phyloP scores from a whole-genome alignment of 1,140 invertebrate species.

The Drosophila suzukii region DNA sequence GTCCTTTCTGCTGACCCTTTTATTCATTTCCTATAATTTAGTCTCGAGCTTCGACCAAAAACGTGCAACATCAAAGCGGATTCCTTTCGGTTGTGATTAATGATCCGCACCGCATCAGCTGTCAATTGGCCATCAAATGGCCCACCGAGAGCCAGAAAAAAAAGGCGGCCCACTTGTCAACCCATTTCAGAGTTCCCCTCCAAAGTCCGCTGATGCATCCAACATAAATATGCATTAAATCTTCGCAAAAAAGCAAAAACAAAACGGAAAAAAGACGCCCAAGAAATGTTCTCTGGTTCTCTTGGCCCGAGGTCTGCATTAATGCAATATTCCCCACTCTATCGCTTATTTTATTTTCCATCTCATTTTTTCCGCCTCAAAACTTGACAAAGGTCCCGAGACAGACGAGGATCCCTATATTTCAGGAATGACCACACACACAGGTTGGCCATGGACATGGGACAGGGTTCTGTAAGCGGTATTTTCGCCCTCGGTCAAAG shows the following conservation, averaged over 20 bases:
- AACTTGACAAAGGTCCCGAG: constrained; percentile 36
- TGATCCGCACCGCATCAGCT: constrained; percentile 25
- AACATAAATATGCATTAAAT: constrained; percentile 57
- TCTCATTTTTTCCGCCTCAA: constrained; percentile 1
- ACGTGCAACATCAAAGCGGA: constrained; percentile 23
- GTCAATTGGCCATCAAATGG: constrained; percentile 32
- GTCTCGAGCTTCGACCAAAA: not conserved
- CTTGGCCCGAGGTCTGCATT: constrained; percentile 1
- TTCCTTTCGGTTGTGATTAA: constrained; percentile 26
- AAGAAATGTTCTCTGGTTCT: not conserved
- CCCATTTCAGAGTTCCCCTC: constrained; percentile 37
- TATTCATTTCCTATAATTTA: not conserved
- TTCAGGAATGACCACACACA: constrained; percentile 28
- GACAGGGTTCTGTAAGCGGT: constrained; percentile 16
- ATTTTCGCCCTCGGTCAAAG: constrained; percentile 11
- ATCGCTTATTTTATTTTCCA: not conserved
- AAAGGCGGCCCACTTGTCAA: constrained; percentile 34
- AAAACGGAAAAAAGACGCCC: not conserved
- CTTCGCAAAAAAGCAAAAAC: constrained; percentile 11
- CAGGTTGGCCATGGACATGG: not conserved
- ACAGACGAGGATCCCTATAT: constrained; percentile 7
- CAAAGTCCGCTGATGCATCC: constrained; percentile 7
- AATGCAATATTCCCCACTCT: constrained; percentile 13
- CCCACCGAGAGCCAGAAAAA: not conserved
- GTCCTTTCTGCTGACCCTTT: constrained; percentile 4